Evolutionary conservation across 2,113 vertebrate species (phyloP), one percentile per base, ranked within the genome.

Genomic region (Paracanthobrama guichenoti): DNA sequence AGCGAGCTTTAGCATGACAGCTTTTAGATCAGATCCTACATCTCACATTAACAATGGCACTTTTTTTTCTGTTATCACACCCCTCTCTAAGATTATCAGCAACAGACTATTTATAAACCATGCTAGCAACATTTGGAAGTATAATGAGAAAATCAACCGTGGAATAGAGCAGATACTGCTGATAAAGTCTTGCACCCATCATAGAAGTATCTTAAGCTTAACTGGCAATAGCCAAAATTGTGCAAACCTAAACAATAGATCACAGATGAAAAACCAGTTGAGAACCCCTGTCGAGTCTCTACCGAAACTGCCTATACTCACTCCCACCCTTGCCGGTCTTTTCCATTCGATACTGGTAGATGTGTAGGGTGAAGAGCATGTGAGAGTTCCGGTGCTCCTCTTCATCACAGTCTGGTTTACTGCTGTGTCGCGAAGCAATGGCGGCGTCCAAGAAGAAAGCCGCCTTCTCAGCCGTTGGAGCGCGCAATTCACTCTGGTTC

Each of bases 271-370:
- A 44, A 72, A 44, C 39, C 12, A 14, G 2, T 22, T 11, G 18
- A 22, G 31, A 11, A 69, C 8, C 18, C 8, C 6, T 46, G n/a
- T 26, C 26, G 6, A 16, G 22, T 48, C 42, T 73, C 22, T 26
- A 6, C 4, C 22, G 66, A 39, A 69, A 42, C 8, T 42, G 12
- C 67, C n/a, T 7, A 9, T 62, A 89, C 98, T 97, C 93, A 99
- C 98, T 99, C 90, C 97, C 97, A 0, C 97, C 98, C 88, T 99
- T 99, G 48, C 97, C 95, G 0, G 95, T 97, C 92, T 99, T 99
- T 90, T 99, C 98, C 97, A 99, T 98, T 73, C 98, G 96, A 91
- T 99, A 99, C 94, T 98, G 97, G 91, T 99, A 99, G 91, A 99
- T 96, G 92, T 99, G 97, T 86, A 99, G 92, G 0, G 98, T 99